Base-by-base conservation (phyloP, 2,888 invertebrate genomes). In the Stegana nigrithorax region DNA sequence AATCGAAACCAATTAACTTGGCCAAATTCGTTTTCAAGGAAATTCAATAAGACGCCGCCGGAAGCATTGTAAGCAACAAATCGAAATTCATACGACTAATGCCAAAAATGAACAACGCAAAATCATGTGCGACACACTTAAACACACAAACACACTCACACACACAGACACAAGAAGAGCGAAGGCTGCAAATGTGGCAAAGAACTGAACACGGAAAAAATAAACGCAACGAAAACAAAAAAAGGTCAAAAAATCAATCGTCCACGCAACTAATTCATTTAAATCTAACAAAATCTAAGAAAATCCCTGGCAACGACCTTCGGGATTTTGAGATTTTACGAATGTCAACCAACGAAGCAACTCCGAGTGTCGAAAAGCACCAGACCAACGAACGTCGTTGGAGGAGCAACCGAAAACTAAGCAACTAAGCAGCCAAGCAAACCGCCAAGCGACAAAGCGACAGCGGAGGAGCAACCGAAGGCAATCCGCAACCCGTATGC, bases 201-300 rank as follows among this genome's bases (percentile, higher is more conserved):
- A 50, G 50, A 3, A n/a, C 1, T 4, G 21, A 25, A 21, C 23
- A 50, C 21, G 25, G 25, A 50, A 12, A 25, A 50, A 25, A 27
- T 26, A 59, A 27, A 36, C 53, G 44, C 51, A 60, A 21, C 59
- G 56, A 55, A 29, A 56, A 59, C 60, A 71, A 72, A 75, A 78
- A 84, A 84, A 84, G 84, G 84, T 84, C 83, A 84, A 84, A 84
- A 84, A 84, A 84, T 84, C 84, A 84, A 84, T 84, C 83, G 84
- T 80, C 82, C 83, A 84, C 82, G 81, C 83, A 84, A 84, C 84
- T 84, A 84, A 84, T 84, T 84, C 84, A 83, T 84, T 84, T 83
- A 84, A 84, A 84, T 84, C 84, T 84, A 82, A 83, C 84, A 84
- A 84, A 84, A 84, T 84, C 84, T 84, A 75, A 82, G 84, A 84